Base-by-base conservation (phyloP, 2,113 vertebrate species). In the Urocolius indicus region DNA sequence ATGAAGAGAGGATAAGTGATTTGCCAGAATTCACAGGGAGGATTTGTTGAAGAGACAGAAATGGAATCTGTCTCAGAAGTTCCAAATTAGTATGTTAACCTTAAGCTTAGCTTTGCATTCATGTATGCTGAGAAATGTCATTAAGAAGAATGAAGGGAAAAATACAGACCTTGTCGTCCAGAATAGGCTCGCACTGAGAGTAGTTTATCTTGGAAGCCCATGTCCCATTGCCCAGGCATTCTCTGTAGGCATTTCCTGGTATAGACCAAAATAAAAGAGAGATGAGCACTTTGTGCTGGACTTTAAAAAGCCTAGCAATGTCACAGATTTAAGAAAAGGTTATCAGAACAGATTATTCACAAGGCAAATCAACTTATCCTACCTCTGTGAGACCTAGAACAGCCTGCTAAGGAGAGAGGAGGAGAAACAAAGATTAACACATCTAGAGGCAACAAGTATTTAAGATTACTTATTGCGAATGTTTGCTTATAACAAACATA, bases 171-270 rank as follows among this genome's bases (percentile, higher is more conserved):
- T 99, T 99, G 82, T 99, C 98, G 18, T 99, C 98, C 95, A 99
- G 94, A 97, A 99, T 99, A 73, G 99, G 99, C 77, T 99, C 98
- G 5, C 99, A 99, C 90, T 98, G 98, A 20, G 99, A 99, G 97
- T 99, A 99, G 98, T 99, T 99, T 96, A 99, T 99, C 97, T 98
- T 98, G 59, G 98, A 96, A 46, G 99, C 99, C 99, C 99, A 99
- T 0, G 99, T 99, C 24, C 99, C 99, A 27, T 99, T 99, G 84
- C 98, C 99, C 96, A 99, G 97, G 96, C 99, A 99, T 95, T 99
- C 99, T 93, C 99, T 98, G 97, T 99, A 99, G 62, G 98, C 99
- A 57, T 98, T 99, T 95, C 99, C 99, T 99, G 76, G 73, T 62
- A 65, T 1, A 15, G 75, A 96, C 32, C 89, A 93, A 93, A 96